phyloP scores from a whole-genome alignment of 2,797 vertebrate species.

The Ispidina lecontei region DNA sequence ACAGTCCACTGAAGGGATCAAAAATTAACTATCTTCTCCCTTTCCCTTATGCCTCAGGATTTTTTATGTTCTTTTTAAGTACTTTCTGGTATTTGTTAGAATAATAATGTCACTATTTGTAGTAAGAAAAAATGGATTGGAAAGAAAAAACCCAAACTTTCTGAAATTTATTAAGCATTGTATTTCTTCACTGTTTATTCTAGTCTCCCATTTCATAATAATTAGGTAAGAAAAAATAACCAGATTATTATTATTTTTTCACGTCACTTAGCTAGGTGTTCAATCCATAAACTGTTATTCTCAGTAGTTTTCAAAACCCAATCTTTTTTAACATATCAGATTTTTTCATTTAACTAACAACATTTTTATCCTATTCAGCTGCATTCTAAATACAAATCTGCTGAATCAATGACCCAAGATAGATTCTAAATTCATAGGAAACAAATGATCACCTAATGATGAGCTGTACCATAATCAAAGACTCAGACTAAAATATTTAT shows the following conservation, averaged over 20 bases:
- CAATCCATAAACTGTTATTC: neutral
- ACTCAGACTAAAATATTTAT: neutral
- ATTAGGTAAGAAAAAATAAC: slow-evolving; percentile 37
- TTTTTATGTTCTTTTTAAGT: neutral
- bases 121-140: neutral
- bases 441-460: neutral
- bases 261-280: neutral
- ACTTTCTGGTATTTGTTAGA: neutral
- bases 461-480: neutral
- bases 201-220: neutral
- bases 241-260: neutral
- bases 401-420: neutral
- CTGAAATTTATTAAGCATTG: slow-evolving; percentile 12
- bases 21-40: neutral
- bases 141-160: neutral
- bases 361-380: neutral
- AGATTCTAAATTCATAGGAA: neutral
- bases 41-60: neutral
- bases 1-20: neutral
- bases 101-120: neutral
- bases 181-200: slow-evolving; percentile 14
- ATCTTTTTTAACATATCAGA: neutral
- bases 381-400: neutral
- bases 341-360: neutral
- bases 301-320: neutral